These are phyloP conservation scores for Bubalus kerabau DNA, from an alignment of 2,113 vertebrate species.

Conservation along the genomic window DNA sequence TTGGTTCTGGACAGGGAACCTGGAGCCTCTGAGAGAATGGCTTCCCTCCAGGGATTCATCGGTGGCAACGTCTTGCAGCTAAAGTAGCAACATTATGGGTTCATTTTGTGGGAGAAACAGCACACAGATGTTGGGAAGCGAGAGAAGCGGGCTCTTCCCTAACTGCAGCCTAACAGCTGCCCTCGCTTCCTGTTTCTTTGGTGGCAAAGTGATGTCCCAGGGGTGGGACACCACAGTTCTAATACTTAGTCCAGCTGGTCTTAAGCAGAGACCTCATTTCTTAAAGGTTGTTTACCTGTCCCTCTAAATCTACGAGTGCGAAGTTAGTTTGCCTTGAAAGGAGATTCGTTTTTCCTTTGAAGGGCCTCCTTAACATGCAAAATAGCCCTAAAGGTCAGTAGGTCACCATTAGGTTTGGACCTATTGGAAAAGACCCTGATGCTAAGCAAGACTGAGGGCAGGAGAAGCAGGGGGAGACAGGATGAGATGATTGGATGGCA, in stretches of 20 bases:
- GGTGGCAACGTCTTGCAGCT: not conserved
- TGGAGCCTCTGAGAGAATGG: not conserved
- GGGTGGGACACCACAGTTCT: accelerated
- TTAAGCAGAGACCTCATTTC: not conserved
- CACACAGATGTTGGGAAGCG: too few species aligned
- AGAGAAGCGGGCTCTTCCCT: not conserved
- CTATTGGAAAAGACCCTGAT: not conserved
- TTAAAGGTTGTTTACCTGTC: not conserved
- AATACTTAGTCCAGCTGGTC: not conserved
- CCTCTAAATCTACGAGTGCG: not conserved
- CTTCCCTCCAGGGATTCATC: not conserved
- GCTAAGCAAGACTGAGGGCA: not conserved
- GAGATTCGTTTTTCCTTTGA: not conserved
- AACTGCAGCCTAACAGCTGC: not conserved
- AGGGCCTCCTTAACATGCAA: not conserved
- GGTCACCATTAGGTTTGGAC: not conserved
- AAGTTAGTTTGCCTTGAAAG: not conserved
- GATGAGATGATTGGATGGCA: not conserved
- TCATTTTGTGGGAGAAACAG: not conserved
- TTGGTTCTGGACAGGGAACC: not conserved
- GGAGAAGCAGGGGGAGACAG: not conserved
- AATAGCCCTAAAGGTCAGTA: not conserved
- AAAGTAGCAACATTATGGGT: not conserved
- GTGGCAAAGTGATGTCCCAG: not conserved
- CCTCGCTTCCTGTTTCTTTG: accelerated